A percentile compares a stretch with the other conserved stretches of the same genome.
These are phyloP conservation scores for Cephus cinctus DNA, from an alignment of 1,140 invertebrate genomes.

Conservation along the genomic window DNA sequence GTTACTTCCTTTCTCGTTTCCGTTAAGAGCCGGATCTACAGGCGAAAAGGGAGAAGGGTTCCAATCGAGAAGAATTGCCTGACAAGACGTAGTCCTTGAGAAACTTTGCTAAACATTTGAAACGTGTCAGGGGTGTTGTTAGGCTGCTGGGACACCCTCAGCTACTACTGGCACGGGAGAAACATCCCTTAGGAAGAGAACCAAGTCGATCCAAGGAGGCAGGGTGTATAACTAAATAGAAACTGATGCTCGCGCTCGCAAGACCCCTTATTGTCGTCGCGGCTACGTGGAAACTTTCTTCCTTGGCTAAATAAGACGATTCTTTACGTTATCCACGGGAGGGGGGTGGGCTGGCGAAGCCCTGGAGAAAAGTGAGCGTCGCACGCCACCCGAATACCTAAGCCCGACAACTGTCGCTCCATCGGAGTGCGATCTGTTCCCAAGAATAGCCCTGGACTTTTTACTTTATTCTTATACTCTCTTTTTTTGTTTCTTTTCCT, in stretches of 20 bases:
- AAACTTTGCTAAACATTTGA: slow-evolving; percentile 22
- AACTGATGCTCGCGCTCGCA: slow-evolving; percentile 32
- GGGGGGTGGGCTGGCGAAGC: slow-evolving; percentile 2
- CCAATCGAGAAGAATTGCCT: not conserved
- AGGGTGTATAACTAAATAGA: slow-evolving; percentile 43
- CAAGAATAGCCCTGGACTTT: not conserved
- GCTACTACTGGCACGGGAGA: no score
- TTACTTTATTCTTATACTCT: not conserved
- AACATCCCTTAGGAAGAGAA: no score
- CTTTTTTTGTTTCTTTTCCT: no score
- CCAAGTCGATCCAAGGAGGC: no score
- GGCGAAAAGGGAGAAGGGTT: not conserved
- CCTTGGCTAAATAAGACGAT: slow-evolving; percentile 44
- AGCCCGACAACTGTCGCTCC: slow-evolving; percentile 12
- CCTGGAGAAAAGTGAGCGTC: slow-evolving; percentile 41
- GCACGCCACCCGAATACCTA: slow-evolving; percentile 42
- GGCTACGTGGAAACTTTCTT: slow-evolving; percentile 37
- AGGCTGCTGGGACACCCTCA: no score
- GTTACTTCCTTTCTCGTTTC: not conserved
- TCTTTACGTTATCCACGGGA: slow-evolving; percentile 41
- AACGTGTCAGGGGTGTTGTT: slow-evolving; percentile 11
- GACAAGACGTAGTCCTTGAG: slow-evolving; percentile 14
- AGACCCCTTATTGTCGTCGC: slow-evolving; percentile 39
- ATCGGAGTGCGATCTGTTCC: slow-evolving; percentile 1
- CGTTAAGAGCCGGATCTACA: not conserved